A percentile compares a stretch with the other conserved stretches of the same genome.
These are phyloP conservation scores for Sternarchorhynchus goeldii DNA, from an alignment of 2,797 vertebrate species.

Conservation along the genomic window DNA sequence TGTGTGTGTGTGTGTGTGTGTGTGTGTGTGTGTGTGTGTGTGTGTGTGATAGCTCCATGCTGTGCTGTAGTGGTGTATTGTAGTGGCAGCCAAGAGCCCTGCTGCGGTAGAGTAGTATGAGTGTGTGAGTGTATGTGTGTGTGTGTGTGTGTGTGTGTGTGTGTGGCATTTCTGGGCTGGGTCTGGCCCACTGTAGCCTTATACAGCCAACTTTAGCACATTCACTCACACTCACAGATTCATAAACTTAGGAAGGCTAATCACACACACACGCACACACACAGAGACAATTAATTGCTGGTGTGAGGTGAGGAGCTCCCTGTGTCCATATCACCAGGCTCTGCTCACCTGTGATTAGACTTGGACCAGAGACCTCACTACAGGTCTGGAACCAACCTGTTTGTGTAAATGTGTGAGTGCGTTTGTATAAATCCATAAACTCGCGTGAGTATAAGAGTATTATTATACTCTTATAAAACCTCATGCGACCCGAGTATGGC, in stretches of 20 bases:
- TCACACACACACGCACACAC: conserved; percentile 20
- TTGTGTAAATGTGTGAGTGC: conserved; percentile 33
- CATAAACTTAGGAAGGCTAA: conserved; percentile 1
- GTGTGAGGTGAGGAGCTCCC: conserved; percentile 35
- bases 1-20: conserved; percentile 3
- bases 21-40: conserved; percentile 12
- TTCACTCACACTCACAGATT: conserved; percentile 32
- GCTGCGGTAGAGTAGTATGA: conserved; percentile 22
- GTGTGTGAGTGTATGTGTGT: conserved; percentile 11
- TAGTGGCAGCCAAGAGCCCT: conserved; percentile 25
- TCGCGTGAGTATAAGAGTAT: no score
- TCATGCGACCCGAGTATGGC: no score
- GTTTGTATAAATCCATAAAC: neutral
- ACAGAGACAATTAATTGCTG: conserved; percentile 11
- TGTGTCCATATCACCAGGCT: conserved; percentile 28
- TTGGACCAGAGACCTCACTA: conserved; percentile 27
- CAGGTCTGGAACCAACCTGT: conserved; percentile 15
- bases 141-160: conserved; percentile 8
- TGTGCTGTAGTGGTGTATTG: conserved; percentile 19
- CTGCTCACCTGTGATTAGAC: conserved; percentile 46
- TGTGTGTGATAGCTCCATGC: conserved; percentile 13
- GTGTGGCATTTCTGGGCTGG: conserved; percentile 9
- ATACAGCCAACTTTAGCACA: neutral
- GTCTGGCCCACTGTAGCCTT: conserved; percentile 7
- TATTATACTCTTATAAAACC: no score